Base-by-base conservation (phyloP, 2,797 vertebrate genomes). In the Falco berigora region DNA sequence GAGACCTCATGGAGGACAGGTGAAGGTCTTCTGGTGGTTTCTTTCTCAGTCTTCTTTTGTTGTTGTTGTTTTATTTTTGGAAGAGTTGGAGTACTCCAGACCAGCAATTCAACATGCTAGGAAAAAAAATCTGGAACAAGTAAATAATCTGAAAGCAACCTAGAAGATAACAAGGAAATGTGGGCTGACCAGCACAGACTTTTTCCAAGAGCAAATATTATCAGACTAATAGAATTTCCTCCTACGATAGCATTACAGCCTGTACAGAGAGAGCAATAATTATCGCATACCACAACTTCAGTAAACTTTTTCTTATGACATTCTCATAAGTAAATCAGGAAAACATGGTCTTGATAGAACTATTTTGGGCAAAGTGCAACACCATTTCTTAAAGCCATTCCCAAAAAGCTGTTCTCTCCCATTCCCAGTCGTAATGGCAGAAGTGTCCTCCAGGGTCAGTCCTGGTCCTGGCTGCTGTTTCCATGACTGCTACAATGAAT, bases 21-120 rank as follows among this genome's bases (percentile, higher is more conserved):
- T 22, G 40, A 83, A 66, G 12, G 32, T 46, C 14, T 44, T 76
- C 20, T 8, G 4, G 9, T 7, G 7, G 18, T 2, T 46, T 68
- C 3, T 62, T 69, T 66, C 19, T 42, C 1, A 0, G 7, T n/a
- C 8, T 8, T 42, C 32, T 24, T n/a, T 46, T 22, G 18, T 6
- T 16, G 59, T 64, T 75, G 44, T 82, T 52, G 1, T 20, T 64
- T 36, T 23, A 5, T 5, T 44, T 82, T 76, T 52, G 30, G 25
- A 88, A 81, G n/a, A 59, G 9, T 4, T 59, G 8, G 4, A 12
- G 4, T 64, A 21, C 14, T 75, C 53, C 32, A 72, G 25, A 44
- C 10, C 18, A 42, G 42, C 53, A 85, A 76, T 79, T 38, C 42
- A 64, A 66, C 30, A 22, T 72, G 10, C 15, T 47, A 63, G 22